phyloP scores from a whole-genome alignment of 2,797 vertebrate genomes.

The Intellagama lesueurii region DNA sequence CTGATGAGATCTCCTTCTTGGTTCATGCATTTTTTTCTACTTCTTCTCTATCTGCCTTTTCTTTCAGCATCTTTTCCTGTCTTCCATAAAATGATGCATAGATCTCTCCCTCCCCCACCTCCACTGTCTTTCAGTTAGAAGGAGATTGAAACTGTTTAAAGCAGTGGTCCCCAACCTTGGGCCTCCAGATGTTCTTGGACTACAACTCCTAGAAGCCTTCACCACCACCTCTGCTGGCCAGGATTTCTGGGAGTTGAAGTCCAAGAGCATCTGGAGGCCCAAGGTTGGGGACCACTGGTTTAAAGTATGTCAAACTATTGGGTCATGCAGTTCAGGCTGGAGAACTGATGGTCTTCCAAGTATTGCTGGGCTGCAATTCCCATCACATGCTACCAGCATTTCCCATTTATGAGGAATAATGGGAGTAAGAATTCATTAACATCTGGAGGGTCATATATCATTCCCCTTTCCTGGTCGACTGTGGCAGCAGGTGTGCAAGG shows the following conservation, averaged over 20 bases:
- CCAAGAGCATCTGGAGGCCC: too few relatives aligned
- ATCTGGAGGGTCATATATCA: too few relatives aligned
- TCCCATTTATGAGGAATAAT: neutral
- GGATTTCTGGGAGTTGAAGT: too few relatives aligned
- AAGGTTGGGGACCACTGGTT: too few relatives aligned
- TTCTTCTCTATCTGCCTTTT: neutral
- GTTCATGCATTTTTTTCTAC: neutral
- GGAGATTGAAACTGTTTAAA: neutral
- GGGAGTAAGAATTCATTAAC: neutral
- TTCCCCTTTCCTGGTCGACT: too few relatives aligned
- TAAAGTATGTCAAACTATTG: neutral
- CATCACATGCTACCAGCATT: neutral
- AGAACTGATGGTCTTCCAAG: neutral
- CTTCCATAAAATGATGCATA: neutral
- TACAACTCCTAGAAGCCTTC: too few relatives aligned
- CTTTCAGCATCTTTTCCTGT: neutral
- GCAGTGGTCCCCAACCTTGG: too few relatives aligned
- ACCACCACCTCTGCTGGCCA: too few relatives aligned
- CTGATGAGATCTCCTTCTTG: neutral
- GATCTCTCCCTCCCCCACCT: neutral
- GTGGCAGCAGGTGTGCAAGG: too few relatives aligned
- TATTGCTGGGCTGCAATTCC: neutral
- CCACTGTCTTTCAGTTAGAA: neutral
- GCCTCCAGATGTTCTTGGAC: too few relatives aligned
- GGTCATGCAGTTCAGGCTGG: neutral